Conservation (phyloP, 1,140 invertebrate genomes). For the Rhizoglyphus robini region DNA sequence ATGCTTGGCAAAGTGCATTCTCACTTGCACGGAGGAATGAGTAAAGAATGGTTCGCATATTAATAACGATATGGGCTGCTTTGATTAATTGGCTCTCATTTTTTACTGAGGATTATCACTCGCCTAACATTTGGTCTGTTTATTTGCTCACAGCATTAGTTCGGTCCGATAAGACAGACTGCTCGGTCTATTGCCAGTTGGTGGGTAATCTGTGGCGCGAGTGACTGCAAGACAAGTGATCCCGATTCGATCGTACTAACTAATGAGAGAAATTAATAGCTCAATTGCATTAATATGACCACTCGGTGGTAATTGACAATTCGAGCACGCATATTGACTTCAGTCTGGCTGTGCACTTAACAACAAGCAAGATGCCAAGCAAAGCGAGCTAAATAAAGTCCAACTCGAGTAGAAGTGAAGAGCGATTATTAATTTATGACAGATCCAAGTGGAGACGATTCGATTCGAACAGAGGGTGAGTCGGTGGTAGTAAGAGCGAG, state of each 20-base stretch:
- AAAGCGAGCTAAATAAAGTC: no score
- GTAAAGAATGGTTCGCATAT: background rate
- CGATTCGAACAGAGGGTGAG: no score
- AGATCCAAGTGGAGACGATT: background rate
- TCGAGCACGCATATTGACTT: conserved; percentile 11
- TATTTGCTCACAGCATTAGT: background rate
- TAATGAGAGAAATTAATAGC: background rate
- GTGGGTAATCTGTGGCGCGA: background rate
- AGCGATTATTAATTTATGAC: background rate
- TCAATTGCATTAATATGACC: no score
- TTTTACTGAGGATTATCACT: background rate
- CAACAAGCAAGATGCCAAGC: no score
- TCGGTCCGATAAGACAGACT: background rate
- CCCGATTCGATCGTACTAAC: background rate
- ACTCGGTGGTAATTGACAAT: conserved; percentile 6
- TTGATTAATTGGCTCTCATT: conserved; percentile 5
- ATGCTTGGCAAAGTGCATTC: no score
- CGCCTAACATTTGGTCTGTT: background rate
- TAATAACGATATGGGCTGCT: background rate
- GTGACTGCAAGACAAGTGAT: no score
- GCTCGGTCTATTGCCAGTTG: background rate
- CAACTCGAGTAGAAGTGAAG: background rate
- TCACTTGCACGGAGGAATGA: no score
- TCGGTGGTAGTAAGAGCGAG: no score
- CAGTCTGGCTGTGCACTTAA: no score